A percentile compares a stretch with the other conserved stretches of the same genome.
These are phyloP conservation scores for Mandrillus leucophaeus DNA, from an alignment of 2,113 vertebrate species.

Conservation along the genomic window DNA sequence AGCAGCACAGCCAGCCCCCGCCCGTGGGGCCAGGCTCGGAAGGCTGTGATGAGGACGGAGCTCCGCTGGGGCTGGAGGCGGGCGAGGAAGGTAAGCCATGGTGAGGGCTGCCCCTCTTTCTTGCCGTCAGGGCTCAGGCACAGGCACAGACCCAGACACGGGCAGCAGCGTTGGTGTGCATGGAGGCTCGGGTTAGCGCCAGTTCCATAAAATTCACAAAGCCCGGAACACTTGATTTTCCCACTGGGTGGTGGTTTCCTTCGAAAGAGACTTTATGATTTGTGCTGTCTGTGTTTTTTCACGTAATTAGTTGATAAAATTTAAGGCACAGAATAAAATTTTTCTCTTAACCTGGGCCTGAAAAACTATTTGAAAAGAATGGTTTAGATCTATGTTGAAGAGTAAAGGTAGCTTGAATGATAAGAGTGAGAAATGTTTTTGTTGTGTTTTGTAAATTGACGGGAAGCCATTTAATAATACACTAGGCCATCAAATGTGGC, in stretches of 20 bases:
- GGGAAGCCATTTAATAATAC: not conserved
- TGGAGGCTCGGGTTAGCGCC: fast-evolving
- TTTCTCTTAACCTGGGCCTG: not conserved
- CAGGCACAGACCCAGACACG: not conserved
- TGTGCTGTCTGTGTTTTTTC: not conserved
- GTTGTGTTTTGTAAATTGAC: not conserved
- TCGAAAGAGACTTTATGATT: fast-evolving
- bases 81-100: slow-evolving; percentile 87
- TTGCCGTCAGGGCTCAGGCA: not conserved
- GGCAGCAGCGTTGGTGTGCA: not conserved
- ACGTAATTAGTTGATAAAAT: fast-evolving
- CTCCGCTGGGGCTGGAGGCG: slow-evolving; percentile 79
- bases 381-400: no score
- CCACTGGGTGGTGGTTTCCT: not conserved
- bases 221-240: no score
- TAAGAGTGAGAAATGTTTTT: not conserved
- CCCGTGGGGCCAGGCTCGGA: slow-evolving; percentile 80
- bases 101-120: not conserved
- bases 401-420: not conserved
- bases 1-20: slow-evolving; percentile 86
- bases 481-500: not conserved
- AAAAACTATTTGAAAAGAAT: not conserved
- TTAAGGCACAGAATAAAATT: not conserved
- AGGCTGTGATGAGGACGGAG: slow-evolving; percentile 84
- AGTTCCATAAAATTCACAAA: not conserved